Evolutionary conservation across 2,888 invertebrate species (phyloP).

Genomic region (Callosobruchus maculatus): DNA sequence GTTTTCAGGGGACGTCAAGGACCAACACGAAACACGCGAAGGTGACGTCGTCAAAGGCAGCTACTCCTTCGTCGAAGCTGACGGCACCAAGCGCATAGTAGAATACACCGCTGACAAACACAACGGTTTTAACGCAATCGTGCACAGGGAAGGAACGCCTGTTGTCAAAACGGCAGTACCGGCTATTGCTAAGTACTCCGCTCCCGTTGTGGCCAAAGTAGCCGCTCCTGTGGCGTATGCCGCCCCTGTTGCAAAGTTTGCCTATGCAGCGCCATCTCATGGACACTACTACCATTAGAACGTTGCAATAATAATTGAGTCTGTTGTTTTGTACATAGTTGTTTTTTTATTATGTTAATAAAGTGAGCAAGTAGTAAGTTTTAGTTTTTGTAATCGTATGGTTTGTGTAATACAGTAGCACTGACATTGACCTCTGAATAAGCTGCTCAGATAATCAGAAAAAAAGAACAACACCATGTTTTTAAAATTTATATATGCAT

Average conservation of each 20-base stretch:
- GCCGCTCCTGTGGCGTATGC: conserved; percentile 5
- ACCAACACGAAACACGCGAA: conserved; percentile 60
- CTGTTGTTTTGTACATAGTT: background rate
- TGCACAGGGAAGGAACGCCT: conserved; percentile 40
- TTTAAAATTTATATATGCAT: too few relatives aligned
- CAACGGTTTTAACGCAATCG: conserved; percentile 55
- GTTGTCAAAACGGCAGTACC: conserved; percentile 26
- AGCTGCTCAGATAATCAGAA: too few relatives aligned
- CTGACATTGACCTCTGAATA: too few relatives aligned
- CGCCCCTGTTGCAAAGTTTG: conserved; percentile 4
- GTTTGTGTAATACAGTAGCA: too few relatives aligned
- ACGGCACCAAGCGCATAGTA: conserved; percentile 53
- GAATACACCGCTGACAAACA: conserved; percentile 53
- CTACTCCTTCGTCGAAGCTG: conserved; percentile 53
- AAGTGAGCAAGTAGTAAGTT: background rate
- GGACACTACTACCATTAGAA: background rate
- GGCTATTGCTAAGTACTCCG: conserved; percentile 9
- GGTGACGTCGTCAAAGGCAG: conserved; percentile 52
- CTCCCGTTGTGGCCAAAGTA: conserved; percentile 16
- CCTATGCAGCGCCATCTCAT: conserved; percentile 8
- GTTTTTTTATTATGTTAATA: background rate
- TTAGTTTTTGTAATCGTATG: too few relatives aligned
- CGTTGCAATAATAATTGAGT: background rate
- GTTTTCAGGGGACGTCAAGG: conserved; percentile 51
- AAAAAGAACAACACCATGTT: too few relatives aligned